Conservation (phyloP, 2,797 vertebrate species). For the Neosalanx taihuensis region DNA sequence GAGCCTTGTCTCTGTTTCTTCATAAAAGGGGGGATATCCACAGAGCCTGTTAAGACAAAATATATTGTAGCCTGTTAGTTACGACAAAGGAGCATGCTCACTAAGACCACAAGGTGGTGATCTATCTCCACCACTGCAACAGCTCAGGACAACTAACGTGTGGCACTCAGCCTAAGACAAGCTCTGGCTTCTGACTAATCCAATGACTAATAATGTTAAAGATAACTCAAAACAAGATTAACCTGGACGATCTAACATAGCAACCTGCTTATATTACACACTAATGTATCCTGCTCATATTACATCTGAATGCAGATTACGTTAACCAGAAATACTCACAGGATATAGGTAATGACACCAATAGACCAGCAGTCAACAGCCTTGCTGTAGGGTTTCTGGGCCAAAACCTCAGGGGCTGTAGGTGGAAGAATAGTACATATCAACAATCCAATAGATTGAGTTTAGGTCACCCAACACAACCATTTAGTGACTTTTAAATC, state of each 20-base stretch:
- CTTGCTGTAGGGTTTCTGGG: conserved; percentile 97
- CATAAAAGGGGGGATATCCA: conserved; percentile 96
- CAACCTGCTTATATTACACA: background rate
- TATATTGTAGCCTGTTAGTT: background rate
- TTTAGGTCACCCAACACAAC: background rate
- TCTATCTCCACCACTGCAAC: background rate
- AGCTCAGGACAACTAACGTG: background rate
- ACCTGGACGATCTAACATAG: background rate
- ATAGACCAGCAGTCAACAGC: conserved; percentile 99
- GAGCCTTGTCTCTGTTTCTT: conserved; percentile 90
- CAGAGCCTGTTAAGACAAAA: conserved; percentile 78
- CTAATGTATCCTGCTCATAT: background rate
- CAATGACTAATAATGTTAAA: conserved; percentile 14
- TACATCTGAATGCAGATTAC: background rate
- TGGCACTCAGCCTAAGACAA: background rate
- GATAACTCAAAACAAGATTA: conserved; percentile 18
- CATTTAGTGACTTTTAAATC: background rate
- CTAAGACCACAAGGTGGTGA: conserved; percentile 40
- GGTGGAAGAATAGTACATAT: background rate
- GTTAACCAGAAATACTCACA: conserved; percentile 76
- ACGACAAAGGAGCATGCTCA: background rate
- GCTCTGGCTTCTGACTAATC: conserved; percentile 15
- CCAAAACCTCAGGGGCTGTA: conserved; percentile 92
- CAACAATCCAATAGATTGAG: conserved; percentile 2
- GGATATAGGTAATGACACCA: conserved; percentile 96